A percentile compares a stretch with the other conserved stretches of the same genome.
Evolutionary conservation across 2,113 vertebrate species (phyloP).

Genomic region (Colinus virginianus): DNA sequence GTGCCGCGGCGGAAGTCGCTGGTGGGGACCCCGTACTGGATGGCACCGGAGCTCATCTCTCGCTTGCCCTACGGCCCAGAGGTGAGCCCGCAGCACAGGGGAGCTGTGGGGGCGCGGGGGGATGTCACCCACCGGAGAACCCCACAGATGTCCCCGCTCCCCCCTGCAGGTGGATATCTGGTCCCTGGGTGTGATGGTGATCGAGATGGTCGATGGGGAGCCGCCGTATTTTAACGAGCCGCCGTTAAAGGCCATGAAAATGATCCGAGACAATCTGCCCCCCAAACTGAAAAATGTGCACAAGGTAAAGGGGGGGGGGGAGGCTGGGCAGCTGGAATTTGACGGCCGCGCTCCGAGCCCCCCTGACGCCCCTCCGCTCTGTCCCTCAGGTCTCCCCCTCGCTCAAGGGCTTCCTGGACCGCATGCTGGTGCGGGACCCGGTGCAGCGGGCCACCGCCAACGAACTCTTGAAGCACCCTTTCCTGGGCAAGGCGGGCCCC

Average conservation of each 20-base stretch:
- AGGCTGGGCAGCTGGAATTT: not conserved
- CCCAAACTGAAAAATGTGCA: slow-evolving; percentile 94
- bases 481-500: slow-evolving; percentile 87
- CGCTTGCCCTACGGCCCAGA: slow-evolving; percentile 90
- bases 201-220: slow-evolving; percentile 97
- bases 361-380: fast-evolving
- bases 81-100: slow-evolving; percentile 58
- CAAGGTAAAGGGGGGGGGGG: slow-evolving; percentile 78
- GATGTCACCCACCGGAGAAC: not conserved
- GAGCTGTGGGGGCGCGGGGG: not conserved
- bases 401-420: slow-evolving; percentile 92
- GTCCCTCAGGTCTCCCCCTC: slow-evolving; percentile 85
- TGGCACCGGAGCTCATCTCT: slow-evolving; percentile 94
- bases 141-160: not conserved
- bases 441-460: slow-evolving; percentile 86
- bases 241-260: slow-evolving; percentile 96
- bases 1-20: slow-evolving; percentile 90
- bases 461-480: slow-evolving; percentile 91
- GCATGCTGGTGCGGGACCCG: slow-evolving; percentile 90
- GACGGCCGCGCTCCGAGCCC: not conserved
- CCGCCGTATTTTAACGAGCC: slow-evolving; percentile 97
- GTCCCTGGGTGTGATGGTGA: slow-evolving; percentile 97
- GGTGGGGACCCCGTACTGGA: slow-evolving; percentile 94
- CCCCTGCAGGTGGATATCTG: slow-evolving; percentile 89
- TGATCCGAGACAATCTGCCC: slow-evolving; percentile 95